phyloP scores from a whole-genome alignment of 2,888 invertebrate genomes.

The Drosophila paramelanica region DNA sequence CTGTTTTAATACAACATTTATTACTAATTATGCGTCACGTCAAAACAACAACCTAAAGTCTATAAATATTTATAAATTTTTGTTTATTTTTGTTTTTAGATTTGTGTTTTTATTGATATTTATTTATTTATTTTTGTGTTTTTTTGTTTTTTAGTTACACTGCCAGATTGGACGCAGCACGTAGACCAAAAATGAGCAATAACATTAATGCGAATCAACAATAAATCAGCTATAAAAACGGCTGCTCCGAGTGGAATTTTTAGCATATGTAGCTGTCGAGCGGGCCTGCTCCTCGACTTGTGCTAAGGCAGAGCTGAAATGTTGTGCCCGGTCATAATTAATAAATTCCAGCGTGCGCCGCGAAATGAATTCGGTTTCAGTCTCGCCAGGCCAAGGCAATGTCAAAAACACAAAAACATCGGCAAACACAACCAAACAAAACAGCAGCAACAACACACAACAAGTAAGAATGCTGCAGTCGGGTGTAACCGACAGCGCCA shows the following conservation, averaged over 20 bases:
- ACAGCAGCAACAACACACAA: conserved; percentile 14
- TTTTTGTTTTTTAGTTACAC: conserved; percentile 37
- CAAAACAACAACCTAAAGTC: conserved; percentile 66
- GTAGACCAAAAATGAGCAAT: conserved; percentile 64
- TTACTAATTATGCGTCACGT: conserved; percentile 72
- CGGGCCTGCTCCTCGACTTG: conserved; percentile 5
- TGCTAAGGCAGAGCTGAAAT: conserved; percentile 28
- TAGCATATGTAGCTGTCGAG: conserved; percentile 49
- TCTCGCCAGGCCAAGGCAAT: conserved; percentile 57
- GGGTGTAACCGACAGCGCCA: not conserved
- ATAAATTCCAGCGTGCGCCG: conserved; percentile 79
- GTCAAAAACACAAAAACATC: conserved; percentile 46
- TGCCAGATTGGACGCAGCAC: conserved; percentile 48
- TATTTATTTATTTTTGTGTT: conserved; percentile 9
- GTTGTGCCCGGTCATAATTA: conserved; percentile 64
- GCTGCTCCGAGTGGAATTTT: conserved; percentile 64
- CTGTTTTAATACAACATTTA: conserved; percentile 53
- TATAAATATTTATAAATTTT: conserved; percentile 72
- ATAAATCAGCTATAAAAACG: conserved; percentile 72
- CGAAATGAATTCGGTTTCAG: conserved; percentile 50
- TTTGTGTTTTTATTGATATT: conserved; percentile 9
- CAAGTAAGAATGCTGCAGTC: not conserved
- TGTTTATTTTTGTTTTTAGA: conserved; percentile 20
- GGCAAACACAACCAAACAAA: conserved; percentile 53
- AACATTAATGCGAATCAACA: conserved; percentile 67